These are phyloP conservation scores for Chrysogorgia sp. DNA, from an alignment of 92 coral and sea anemone species.

Conservation along the genomic window DNA sequence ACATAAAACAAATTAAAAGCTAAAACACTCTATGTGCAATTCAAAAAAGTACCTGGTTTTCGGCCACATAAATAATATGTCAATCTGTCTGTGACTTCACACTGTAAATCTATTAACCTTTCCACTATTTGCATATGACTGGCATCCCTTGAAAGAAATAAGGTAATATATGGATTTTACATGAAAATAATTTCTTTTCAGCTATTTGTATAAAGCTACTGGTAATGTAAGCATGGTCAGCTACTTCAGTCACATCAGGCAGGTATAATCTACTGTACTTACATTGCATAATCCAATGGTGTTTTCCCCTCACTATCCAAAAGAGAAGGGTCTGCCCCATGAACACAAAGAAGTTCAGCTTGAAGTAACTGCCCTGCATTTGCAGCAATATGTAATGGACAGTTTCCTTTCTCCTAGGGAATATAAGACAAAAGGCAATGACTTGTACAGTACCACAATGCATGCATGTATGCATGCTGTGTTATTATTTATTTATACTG, in stretches of 20 bases:
- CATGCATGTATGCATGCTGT: too few species aligned
- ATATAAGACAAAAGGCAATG: conserved; percentile 6
- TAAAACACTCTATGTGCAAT: neutral
- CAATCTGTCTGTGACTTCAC: conserved; percentile 91
- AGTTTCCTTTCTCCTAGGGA: conserved; percentile 85
- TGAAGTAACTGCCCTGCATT: conserved; percentile 95
- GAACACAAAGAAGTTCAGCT: conserved; percentile 90
- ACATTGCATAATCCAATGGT: conserved; percentile 92
- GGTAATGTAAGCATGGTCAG: too few species aligned
- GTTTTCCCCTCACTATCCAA: conserved; percentile 87
- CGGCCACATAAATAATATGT: conserved; percentile 93
- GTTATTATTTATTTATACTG: too few species aligned
- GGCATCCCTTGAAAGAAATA: conserved; percentile 69
- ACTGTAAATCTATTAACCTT: conserved; percentile 88
- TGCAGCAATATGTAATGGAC: conserved; percentile 93
- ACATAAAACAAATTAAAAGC: neutral
- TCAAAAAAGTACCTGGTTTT: conserved; percentile 72
- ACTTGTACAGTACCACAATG: too few species aligned
- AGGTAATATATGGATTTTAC: too few species aligned
- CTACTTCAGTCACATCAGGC: neutral
- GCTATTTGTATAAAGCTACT: too few species aligned
- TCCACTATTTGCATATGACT: conserved; percentile 85
- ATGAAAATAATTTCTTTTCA: too few species aligned
- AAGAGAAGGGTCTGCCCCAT: conserved; percentile 95
- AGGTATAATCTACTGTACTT: conserved; percentile 31